Conservation (phyloP, 2,888 invertebrate species). For the Pristionchus entomophagus region DNA sequence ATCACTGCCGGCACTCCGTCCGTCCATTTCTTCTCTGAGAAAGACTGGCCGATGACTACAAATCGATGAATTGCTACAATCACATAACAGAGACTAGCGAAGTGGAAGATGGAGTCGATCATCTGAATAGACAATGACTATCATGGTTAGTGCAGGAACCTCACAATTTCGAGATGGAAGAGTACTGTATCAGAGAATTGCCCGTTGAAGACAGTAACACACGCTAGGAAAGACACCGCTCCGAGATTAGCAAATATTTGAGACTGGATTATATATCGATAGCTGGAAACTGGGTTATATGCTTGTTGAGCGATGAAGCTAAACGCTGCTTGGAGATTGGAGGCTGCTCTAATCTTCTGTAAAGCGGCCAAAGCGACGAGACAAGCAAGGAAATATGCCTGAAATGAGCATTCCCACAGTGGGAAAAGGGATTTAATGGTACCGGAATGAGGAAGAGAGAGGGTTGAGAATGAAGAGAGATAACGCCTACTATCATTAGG, state of each 20-base stretch:
- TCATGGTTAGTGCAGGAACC: neutral
- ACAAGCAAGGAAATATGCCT: neutral
- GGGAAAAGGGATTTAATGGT: neutral
- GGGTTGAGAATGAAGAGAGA: neutral
- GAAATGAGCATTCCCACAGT: neutral
- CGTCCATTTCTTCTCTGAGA: neutral
- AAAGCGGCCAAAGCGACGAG: neutral
- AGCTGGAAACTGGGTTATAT: neutral
- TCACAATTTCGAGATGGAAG: neutral
- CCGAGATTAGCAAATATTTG: neutral
- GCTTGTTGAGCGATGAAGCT: neutral
- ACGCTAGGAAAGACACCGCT: neutral
- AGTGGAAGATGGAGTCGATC: neutral
- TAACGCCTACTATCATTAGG: neutral
- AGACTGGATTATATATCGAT: neutral
- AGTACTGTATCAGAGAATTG: neutral
- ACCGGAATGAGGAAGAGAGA: neutral
- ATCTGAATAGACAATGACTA: neutral
- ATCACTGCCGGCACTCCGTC: neutral
- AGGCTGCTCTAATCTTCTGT: neutral
- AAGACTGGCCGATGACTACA: neutral
- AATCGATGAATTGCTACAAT: conserved; percentile 1
- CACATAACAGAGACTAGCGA: neutral
- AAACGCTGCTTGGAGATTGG: neutral
- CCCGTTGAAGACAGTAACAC: neutral